Evolutionary conservation across 2,113 vertebrate genomes (phyloP), one percentile per base, ranked within the genome.

Genomic region (Poeciliopsis turrubarensis): DNA sequence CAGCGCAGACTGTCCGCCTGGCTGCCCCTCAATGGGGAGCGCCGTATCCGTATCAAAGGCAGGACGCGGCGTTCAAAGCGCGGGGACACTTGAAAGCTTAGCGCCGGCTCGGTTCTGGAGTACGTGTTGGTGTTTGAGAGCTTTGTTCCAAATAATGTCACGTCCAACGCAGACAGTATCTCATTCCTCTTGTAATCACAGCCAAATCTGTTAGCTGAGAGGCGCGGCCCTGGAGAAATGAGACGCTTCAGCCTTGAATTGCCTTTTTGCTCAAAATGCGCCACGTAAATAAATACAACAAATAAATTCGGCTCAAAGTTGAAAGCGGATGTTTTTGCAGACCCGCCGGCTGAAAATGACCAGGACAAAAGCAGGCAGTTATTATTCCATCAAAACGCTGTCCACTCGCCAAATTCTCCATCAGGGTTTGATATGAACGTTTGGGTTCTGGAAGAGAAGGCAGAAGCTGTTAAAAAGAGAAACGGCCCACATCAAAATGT

Each of bases 1-100:
- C 77, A 73, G 68, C 79, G 60, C 81, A 85, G 78, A 83, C 87
- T 74, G 87, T 89, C 86, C 83, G 89, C 80, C 78, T 80, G 78
- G 76, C 27, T 9, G 47, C 86, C 65, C 60, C 73, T 85, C 82
- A 88, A 84, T 82, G 80, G 78, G 39, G 39, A n/a, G 77, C 77
- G 84, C 83, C 85, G 78, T 85, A 26, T 79, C 70, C 73, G 73
- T 17, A 27, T 77, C 75, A 76, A 82, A 79, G 75, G 80, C 72
- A 25, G 29, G 30, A 47, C 72, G 82, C 73, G 78, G 77, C 60
- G 29, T 81, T 80, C 65, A 37, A 78, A 87, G 79, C 72, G 54
- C 15, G 79, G 68, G 70, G 75, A 81, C 77, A 87, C 81, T 87
- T 81, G 77, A 72, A 77, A 83, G 84, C 78, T 83, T 73, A 73